Conservation (phyloP, 2,113 vertebrate species). For the Leptobrachium ailaonicum region DNA sequence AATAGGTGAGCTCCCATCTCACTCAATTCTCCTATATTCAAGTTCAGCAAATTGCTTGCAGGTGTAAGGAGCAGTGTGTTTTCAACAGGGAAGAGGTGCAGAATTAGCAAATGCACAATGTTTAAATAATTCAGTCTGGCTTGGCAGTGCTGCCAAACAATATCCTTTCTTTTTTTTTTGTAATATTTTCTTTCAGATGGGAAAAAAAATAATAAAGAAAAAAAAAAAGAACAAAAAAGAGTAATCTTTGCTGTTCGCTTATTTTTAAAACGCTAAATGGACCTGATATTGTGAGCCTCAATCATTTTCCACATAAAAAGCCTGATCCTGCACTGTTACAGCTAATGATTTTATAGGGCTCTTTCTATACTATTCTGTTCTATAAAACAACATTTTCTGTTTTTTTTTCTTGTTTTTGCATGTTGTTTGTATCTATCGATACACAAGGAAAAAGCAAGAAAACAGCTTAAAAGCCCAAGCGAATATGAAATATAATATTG, state of each 20-base stretch:
- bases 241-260: constrained; percentile 59
- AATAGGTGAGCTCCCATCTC: constrained; percentile 96
- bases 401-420: too few relatives aligned
- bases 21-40: constrained; percentile 86
- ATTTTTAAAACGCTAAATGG: constrained; percentile 53
- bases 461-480: neutral
- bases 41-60: constrained; percentile 99
- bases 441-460: neutral
- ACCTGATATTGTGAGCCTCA: constrained; percentile 51
- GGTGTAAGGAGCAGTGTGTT: constrained; percentile 88
- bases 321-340: neutral
- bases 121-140: constrained; percentile 89
- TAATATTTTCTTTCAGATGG: constrained; percentile 61
- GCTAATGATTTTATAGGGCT: neutral
- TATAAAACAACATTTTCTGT: too few relatives aligned
- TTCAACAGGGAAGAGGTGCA: constrained; percentile 89
- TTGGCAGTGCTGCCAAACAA: constrained; percentile 84
- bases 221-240: neutral
- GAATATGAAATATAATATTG: neutral
- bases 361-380: neutral
- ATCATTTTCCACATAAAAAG: constrained; percentile 53
- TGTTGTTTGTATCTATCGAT: neutral
- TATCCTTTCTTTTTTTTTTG: constrained; percentile 76
- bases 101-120: constrained; percentile 96
- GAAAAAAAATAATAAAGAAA: neutral